Evolutionary conservation across 2,113 vertebrate genomes (phyloP), one percentile per base, ranked within the genome.

Genomic region (Podarcis cretensis): DNA sequence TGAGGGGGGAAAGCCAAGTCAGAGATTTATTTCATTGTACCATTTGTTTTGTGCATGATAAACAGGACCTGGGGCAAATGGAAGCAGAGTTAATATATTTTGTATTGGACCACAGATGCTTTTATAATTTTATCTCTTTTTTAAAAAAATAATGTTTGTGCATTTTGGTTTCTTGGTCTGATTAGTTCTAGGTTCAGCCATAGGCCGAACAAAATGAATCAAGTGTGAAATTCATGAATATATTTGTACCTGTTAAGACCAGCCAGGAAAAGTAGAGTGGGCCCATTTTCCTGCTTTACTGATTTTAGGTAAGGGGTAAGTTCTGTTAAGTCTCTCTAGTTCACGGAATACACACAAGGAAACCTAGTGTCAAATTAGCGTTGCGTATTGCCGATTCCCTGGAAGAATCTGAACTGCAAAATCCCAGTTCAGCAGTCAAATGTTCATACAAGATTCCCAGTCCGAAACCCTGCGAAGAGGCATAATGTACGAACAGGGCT

Each of bases 1-100:
- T 89, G 93, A 91, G 87, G 89, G 87, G 89, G 90, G 87, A 83
- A 48, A 84, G 9, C 59, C 5, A 54, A 89, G 10, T 16, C 79
- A 76, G 59, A 90, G 48, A 87, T 74, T 89, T 73, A 4, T 73
- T 68, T 86, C 32, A 86, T 18, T 10, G 3, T 37, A 35, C 35
- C 8, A 0, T 3, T 32, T 32, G 5, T 79, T 73, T 84, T 87
- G 40, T 4, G 0, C 37, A 35, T 68, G 80, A 37, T 63, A 40
- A 89, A 48, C 32, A 25, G 30, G 14, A 32, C 65, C 20, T 59
- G 78, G 63, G 43, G 82, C 87, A 63, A 88, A 89, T 59, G 73
- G 86, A 59, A 69, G 77, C 77, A 81, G 81, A 79, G 80, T 35
- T 84, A n/a, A 66, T 25, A 12, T 79, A 37, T 25, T 92, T 90